Conservation (phyloP, 1,140 invertebrate species). For the Panulirus ornatus region DNA sequence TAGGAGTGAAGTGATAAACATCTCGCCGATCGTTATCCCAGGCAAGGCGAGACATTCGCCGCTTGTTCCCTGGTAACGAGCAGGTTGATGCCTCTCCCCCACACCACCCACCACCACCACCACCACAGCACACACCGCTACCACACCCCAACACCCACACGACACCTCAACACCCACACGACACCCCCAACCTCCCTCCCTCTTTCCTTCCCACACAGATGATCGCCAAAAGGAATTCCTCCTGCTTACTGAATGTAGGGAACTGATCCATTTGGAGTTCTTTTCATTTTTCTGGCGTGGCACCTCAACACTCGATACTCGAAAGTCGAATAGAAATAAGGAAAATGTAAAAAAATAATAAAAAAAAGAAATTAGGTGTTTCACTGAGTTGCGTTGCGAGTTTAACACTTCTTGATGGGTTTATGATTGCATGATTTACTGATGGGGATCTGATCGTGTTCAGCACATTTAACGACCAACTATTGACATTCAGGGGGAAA, state of each 20-base stretch:
- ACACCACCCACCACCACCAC: not conserved
- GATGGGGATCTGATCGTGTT: too few relatives aligned
- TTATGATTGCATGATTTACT: too few relatives aligned
- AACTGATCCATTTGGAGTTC: too few relatives aligned
- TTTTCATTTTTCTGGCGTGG: too few relatives aligned
- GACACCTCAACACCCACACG: too few relatives aligned
- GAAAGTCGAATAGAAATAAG: too few relatives aligned
- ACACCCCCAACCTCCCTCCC: not conserved
- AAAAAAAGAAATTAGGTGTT: not conserved
- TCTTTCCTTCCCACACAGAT: not conserved
- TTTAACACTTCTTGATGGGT: too few relatives aligned
- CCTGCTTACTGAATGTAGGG: too few relatives aligned
- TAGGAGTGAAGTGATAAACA: constrained; percentile 56
- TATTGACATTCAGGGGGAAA: not conserved
- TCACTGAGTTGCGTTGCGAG: too few relatives aligned
- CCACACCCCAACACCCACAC: not conserved
- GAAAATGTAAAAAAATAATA: not conserved
- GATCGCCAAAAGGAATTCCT: too few relatives aligned
- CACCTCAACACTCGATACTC: too few relatives aligned
- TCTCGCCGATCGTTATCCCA: constrained; percentile 46
- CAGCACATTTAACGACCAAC: not conserved
- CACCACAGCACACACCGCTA: not conserved
- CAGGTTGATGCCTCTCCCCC: not conserved
- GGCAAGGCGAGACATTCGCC: constrained; percentile 34
- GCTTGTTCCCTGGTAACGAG: constrained; percentile 61